Percentiles rank a stretch among this genome's conserved stretches.
Conservation (phyloP, 1,140 invertebrate species). For the Eriocheir sinensis region DNA sequence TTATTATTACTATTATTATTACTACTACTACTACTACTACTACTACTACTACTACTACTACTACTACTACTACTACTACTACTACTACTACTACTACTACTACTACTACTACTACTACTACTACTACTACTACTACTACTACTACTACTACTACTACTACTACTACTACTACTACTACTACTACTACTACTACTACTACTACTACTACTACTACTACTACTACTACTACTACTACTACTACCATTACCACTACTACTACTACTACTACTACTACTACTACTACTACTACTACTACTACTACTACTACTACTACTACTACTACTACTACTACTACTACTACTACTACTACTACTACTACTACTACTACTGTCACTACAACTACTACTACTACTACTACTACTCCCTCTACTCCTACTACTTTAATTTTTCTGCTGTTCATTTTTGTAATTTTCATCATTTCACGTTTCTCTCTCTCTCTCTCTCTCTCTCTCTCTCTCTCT, state of each 20-base stretch:
- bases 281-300: neutral
- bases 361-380: neutral
- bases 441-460: neutral
- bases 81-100: constrained; percentile 17
- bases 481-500: neutral
- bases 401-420: neutral
- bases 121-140: neutral
- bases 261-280: neutral
- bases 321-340: constrained; percentile 36
- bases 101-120: neutral
- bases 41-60: constrained; percentile 25
- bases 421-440: neutral
- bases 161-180: constrained; percentile 12
- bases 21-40: constrained; percentile 3
- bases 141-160: neutral
- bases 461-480: constrained; percentile 24
- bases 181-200: neutral
- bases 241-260: neutral
- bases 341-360: constrained; percentile 44
- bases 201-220: neutral
- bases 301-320: neutral
- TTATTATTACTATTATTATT: constrained; percentile 36
- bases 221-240: neutral
- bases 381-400: neutral
- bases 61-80: constrained; percentile 25